phyloP scores from a whole-genome alignment of 2,888 invertebrate species.

The Sphinx pinastri region DNA sequence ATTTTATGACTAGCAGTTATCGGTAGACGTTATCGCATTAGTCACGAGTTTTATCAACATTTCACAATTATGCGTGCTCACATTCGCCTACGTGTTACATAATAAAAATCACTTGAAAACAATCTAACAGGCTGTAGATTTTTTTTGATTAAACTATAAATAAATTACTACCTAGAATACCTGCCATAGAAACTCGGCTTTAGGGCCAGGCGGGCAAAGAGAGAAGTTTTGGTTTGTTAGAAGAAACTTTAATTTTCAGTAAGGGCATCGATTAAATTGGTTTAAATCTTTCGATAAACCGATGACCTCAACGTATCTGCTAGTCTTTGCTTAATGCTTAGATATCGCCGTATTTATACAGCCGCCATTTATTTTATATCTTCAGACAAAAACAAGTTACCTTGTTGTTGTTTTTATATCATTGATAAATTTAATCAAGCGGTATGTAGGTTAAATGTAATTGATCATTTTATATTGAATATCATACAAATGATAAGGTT shows the following conservation, averaged over 20 bases:
- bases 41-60: conserved; percentile 3
- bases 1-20: neutral
- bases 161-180: too few species aligned
- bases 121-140: too few species aligned
- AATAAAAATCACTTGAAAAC: neutral
- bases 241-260: too few species aligned
- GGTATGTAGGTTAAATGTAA: conserved; percentile 4
- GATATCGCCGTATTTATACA: neutral
- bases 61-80: neutral
- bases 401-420: conserved; percentile 8
- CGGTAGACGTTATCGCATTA: neutral
- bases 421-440: neutral
- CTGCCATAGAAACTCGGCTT: too few species aligned
- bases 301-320: neutral
- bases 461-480: conserved; percentile 5
- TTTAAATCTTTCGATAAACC: too few species aligned
- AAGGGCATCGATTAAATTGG: too few species aligned
- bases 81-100: neutral
- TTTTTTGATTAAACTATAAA: too few species aligned
- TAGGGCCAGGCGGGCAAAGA: too few species aligned
- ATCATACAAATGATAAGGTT: neutral
- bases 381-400: conserved; percentile 11
- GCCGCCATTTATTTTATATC: neutral
- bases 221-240: too few species aligned
- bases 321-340: neutral